A percentile compares a stretch with the other conserved stretches of the same genome.
These are phyloP conservation scores for Contarinia nasturtii DNA, from an alignment of 1,140 invertebrate species.

Conservation along the genomic window DNA sequence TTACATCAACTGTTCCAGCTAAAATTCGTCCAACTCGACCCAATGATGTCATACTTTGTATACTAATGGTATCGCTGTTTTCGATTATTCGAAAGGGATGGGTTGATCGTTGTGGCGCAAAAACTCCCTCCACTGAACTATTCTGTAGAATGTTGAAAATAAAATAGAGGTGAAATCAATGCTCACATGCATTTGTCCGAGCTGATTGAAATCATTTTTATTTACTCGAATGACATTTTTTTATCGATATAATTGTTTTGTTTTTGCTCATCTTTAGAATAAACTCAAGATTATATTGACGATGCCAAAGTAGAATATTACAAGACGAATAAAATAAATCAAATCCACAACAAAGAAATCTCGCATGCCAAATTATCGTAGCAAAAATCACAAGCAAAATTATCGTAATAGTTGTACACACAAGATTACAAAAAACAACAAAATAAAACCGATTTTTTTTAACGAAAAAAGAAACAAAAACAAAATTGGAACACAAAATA, in stretches of 20 bases:
- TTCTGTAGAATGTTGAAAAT: slow-evolving; percentile 12
- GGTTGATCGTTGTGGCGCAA: slow-evolving; percentile 29
- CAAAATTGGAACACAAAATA: slow-evolving; percentile 1
- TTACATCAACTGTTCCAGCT: slow-evolving; percentile 37
- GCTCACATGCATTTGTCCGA: too few relatives aligned
- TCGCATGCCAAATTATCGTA: neutral
- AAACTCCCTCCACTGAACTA: slow-evolving; percentile 34
- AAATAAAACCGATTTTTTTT: neutral
- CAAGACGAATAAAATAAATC: neutral
- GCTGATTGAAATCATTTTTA: too few relatives aligned
- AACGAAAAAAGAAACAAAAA: neutral
- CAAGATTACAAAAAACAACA: too few relatives aligned
- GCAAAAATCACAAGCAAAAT: too few relatives aligned
- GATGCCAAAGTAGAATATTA: neutral
- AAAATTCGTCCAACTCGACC: slow-evolving; percentile 58
- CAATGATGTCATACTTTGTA: slow-evolving; percentile 70
- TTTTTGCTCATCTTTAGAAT: too few relatives aligned
- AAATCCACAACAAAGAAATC: neutral
- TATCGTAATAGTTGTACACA: too few relatives aligned
- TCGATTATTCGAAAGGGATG: slow-evolving; percentile 67
- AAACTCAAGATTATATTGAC: too few relatives aligned
- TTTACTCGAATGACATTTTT: too few relatives aligned
- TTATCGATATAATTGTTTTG: too few relatives aligned
- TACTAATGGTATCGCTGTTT: slow-evolving; percentile 60
- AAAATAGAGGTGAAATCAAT: too few relatives aligned